Conservation (phyloP, 2,113 vertebrate genomes). For the Ploceus nigricollis region DNA sequence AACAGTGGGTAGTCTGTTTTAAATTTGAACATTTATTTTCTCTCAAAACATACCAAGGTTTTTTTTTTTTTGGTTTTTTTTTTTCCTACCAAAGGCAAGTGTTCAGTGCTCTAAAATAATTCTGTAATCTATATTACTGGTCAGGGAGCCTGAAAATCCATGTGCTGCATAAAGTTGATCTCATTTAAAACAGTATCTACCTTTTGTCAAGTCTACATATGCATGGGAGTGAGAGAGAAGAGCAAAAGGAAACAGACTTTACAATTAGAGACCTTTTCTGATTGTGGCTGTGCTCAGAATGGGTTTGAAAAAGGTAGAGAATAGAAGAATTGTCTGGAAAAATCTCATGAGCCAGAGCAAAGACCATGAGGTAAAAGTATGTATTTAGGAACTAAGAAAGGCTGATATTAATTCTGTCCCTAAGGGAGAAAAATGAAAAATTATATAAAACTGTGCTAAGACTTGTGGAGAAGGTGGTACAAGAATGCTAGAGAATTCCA, state of each 20-base stretch:
- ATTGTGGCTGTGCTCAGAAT: neutral
- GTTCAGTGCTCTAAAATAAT: neutral
- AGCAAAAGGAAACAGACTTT: neutral
- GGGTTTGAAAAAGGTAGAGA: neutral
- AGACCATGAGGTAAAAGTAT: neutral
- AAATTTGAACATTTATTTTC: neutral
- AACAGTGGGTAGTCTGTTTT: neutral
- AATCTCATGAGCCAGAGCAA: neutral
- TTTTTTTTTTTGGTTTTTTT: neutral
- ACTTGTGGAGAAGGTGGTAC: neutral
- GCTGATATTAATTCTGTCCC: neutral
- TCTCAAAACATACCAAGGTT: neutral
- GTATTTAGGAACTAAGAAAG: neutral
- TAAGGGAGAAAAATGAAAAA: neutral
- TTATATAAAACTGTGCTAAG: neutral
- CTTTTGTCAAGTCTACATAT: neutral
- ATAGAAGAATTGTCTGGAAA: neutral
- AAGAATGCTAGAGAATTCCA: neutral
- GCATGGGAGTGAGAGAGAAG: accelerated
- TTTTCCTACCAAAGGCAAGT: neutral
- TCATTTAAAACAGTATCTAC: neutral
- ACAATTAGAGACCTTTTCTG: neutral
- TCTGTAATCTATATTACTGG: neutral
- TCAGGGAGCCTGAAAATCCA: neutral
- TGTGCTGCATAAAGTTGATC: neutral